Percentiles rank a stretch among this genome's conserved stretches.
phyloP scores from a whole-genome alignment of 2,113 vertebrate species.

The Pterocles gutturalis region DNA sequence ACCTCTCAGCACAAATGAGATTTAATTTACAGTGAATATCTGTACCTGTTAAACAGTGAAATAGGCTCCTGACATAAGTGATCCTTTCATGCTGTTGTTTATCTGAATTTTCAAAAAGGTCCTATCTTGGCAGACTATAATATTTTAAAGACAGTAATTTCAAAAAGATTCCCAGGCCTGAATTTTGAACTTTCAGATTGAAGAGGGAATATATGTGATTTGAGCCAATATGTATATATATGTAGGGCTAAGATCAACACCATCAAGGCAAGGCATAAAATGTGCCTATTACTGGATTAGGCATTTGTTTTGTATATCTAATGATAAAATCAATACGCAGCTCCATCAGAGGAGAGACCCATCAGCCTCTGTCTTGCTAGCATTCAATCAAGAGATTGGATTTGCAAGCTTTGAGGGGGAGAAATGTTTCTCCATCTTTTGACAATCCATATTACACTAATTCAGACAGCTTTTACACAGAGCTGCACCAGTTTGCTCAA shows the following conservation, averaged over 20 bases:
- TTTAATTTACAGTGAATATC: constrained; percentile 27
- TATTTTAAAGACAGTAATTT: not conserved
- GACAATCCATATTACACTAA: constrained; percentile 35
- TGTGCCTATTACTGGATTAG: not conserved
- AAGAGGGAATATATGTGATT: not conserved
- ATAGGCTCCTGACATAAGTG: not conserved
- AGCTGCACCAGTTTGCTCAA: constrained; percentile 7
- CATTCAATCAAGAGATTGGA: constrained; percentile 25
- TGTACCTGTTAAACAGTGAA: constrained; percentile 40
- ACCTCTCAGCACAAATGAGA: constrained; percentile 19
- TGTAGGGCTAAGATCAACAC: not conserved
- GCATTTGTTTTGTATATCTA: constrained; percentile 35
- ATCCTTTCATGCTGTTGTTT: not conserved
- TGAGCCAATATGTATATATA: not conserved
- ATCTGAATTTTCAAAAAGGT: not conserved
- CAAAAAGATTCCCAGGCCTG: not conserved
- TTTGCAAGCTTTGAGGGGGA: constrained; percentile 10
- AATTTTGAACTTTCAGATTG: not conserved
- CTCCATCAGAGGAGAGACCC: not conserved
- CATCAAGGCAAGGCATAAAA: not conserved
- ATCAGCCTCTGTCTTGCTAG: not conserved
- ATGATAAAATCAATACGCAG: constrained; percentile 31
- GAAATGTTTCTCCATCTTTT: constrained; percentile 34
- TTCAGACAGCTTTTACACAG: constrained; percentile 6
- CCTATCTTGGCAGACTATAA: not conserved